Conservation (phyloP, 2,797 vertebrate genomes). For the Geotrypetes seraphini region DNA sequence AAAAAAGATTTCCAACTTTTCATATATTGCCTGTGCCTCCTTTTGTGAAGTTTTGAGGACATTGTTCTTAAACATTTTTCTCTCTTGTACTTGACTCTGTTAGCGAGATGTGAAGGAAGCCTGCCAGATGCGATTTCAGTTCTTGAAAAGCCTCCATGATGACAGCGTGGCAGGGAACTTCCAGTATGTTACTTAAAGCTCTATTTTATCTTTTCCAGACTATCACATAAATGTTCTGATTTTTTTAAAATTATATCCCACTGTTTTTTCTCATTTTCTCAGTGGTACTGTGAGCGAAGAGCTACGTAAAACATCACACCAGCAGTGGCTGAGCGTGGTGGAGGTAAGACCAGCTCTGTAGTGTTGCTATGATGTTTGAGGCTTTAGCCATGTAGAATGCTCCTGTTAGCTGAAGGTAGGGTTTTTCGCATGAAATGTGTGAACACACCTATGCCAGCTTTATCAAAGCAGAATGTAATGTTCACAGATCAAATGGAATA, state of each 20-base stretch:
- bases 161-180: conserved; percentile 39
- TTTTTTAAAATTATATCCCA: neutral
- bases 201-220: neutral
- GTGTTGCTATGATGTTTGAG: neutral
- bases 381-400: neutral
- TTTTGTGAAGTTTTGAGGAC: no score
- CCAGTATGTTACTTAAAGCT: neutral
- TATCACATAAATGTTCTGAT: neutral
- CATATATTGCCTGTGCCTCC: no score
- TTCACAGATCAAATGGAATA: no score
- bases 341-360: conserved; percentile 3
- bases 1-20: no score
- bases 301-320: neutral
- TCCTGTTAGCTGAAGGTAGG: no score
- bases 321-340: conserved; percentile 13
- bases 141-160: conserved; percentile 54
- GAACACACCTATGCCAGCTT: no score
- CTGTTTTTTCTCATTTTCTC: neutral
- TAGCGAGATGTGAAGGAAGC: conserved; percentile 57
- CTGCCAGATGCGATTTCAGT: conserved; percentile 51
- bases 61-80: no score
- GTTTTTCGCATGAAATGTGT: no score
- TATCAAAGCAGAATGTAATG: no score
- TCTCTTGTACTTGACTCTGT: no score
- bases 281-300: neutral